Evolutionary conservation across 2,113 vertebrate genomes (phyloP), one percentile per base, ranked within the genome.

Genomic region (Eudorcas thomsonii): DNA sequence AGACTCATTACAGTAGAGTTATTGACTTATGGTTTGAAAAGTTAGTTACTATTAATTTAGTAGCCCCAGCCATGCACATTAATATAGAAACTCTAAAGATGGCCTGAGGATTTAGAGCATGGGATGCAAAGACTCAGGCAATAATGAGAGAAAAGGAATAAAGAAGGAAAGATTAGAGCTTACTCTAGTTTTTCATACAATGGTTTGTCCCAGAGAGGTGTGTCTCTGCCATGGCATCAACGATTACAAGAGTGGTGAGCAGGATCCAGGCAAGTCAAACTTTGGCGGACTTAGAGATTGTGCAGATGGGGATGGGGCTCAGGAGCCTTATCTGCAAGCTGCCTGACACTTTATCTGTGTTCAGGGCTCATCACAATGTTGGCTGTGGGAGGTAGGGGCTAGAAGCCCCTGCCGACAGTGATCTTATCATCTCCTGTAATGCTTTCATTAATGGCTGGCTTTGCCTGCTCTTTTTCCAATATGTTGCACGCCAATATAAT

Each of bases 401-500:
- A 30, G 50, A 90, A 71, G 54, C 60, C 59, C 48, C 71, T 55
- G 45, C 36, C 52, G 21, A 67, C 52, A 80, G 74, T 43, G 81
- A 83, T 82, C 16, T 87, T 91, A 74, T 39, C 94, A 45, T 93
- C 88, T 83, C 45, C 15, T 1, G 0, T 25, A 94, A 39, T 19
- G 19, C 30, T 55, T 85, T 77, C 57, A 45, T 91, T 86, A 82
- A 39, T 77, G 90, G 84, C 94, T 57, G 50, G 19, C 45, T 82
- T 55, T 9, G 48, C 78, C 26, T 57, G 57, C 54, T 55, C 36
- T 77, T 62, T 74, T 88, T 87, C 81, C 67, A 88, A 26, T 80
- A 52, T 87, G 43, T 78, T 95, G 36, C 84, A 45, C 83, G 36
- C 60, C 88, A 80, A 12, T 81, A 15, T 83, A 67, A 90, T 88